Evolutionary conservation across 2,797 vertebrate genomes (phyloP), one percentile per base, ranked within the genome.

Genomic region (Muscicapa striata): DNA sequence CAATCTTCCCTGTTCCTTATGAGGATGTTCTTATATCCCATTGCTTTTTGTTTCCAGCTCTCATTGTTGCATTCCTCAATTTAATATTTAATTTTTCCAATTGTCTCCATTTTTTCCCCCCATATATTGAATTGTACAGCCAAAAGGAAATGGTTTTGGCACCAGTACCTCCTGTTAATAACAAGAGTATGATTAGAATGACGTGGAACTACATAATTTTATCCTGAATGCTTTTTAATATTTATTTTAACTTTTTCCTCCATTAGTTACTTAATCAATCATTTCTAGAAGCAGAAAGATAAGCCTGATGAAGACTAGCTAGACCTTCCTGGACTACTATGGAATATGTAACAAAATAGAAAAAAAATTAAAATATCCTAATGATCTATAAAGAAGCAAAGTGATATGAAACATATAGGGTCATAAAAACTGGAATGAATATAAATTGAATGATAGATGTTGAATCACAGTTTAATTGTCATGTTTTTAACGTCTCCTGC

Each of bases 51-150:
- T 32, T 85, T 46, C 5, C 3, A 34, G 21, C 2, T 67, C 45
- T 45, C 6, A 19, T n/a, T 83, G 32, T n/a, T 57, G 9, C 7
- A n/a, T 18, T 74, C 27, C 16, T 43, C 84, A 48, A 40, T 87
- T 51, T 64, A 19, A 13, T 40, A 48, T 69, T 29, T 27, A 43
- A 1, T 41, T 67, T 73, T 67, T 54, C 5, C 3, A 22, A 14
- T 43, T 46, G 9, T 11, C 4, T 46, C 4, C 2, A 20, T 11
- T 34, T 66, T 75, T 30, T 26, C 13, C 1, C 3, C 4, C 7
- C 23, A 34, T 29, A 14, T 48, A 55, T 30, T 52, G 15, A 84
- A 57, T 16, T 41, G 2, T 29, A 55, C 6, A 62, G 36, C 3
- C 5, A 82, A 23, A 51, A 68, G 9, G 22, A 68, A 48, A 63